Conservation (phyloP, 2,888 invertebrate genomes). For the Pegoplata infirma region DNA sequence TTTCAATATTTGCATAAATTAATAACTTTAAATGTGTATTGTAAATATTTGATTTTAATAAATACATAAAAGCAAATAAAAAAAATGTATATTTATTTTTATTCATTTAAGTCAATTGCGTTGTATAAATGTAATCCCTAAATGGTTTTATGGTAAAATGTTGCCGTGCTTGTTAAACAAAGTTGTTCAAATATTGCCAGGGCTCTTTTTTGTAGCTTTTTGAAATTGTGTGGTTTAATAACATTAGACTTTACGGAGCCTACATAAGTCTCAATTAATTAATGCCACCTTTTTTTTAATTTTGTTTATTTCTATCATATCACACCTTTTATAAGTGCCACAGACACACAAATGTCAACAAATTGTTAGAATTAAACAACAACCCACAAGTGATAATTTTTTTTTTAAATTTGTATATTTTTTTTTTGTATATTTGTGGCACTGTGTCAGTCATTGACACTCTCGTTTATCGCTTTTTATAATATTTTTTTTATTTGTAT, state of each 20-base stretch:
- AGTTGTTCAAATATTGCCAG: not conserved
- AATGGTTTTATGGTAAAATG: constrained; percentile 10
- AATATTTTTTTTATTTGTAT: too few species aligned
- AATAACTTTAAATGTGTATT: not conserved
- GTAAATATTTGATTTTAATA: not conserved
- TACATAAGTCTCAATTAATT: constrained; percentile 22
- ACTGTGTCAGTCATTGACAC: constrained; percentile 43
- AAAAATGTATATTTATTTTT: not conserved
- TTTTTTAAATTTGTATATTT: not conserved
- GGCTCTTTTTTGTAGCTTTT: not conserved
- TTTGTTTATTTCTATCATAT: not conserved
- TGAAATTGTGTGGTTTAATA: constrained; percentile 4
- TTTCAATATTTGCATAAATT: too few species aligned
- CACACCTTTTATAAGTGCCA: not conserved
- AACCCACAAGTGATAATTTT: constrained; percentile 4
- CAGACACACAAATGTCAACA: not conserved
- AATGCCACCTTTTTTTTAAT: constrained; percentile 21
- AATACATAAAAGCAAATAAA: not conserved
- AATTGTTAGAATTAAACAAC: not conserved
- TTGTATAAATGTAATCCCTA: constrained; percentile 20
- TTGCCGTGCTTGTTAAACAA: not conserved
- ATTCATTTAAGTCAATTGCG: not conserved
- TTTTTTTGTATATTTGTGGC: constrained; percentile 8
- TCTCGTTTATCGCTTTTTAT: not conserved
- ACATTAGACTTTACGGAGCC: constrained; percentile 26